phyloP scores from a whole-genome alignment of 2,113 vertebrate genomes.

The Trichechus manatus region DNA sequence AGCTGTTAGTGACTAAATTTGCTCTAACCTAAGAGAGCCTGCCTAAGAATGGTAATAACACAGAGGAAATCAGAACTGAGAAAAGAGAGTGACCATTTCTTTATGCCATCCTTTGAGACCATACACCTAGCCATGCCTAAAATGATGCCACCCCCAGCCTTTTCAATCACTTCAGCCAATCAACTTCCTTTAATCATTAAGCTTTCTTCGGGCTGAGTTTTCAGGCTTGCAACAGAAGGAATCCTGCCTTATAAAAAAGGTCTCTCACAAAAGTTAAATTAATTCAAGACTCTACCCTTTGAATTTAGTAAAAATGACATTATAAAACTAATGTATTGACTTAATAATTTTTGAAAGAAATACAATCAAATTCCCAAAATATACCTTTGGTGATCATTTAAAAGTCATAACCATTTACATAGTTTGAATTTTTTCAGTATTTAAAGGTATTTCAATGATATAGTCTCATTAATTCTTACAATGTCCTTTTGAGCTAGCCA shows the following conservation, averaged over 20 bases:
- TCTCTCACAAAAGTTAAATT: constrained; percentile 67
- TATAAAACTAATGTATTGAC: constrained; percentile 78
- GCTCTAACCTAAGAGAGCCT: neutral
- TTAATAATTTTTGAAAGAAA: constrained; percentile 76
- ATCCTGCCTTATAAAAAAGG: constrained; percentile 52
- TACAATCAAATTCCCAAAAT: constrained; percentile 70
- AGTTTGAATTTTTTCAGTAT: constrained; percentile 60
- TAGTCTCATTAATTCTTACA: constrained; percentile 72
- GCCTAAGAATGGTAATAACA: neutral
- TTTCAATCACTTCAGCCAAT: constrained; percentile 51
- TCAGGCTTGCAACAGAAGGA: constrained; percentile 27
- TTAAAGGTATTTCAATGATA: constrained; percentile 70
- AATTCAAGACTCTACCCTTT: constrained; percentile 62
- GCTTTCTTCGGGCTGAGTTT: constrained; percentile 41
- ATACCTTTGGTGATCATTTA: constrained; percentile 62
- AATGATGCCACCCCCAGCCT: neutral
- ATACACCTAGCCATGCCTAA: neutral
- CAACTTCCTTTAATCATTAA: constrained; percentile 26
- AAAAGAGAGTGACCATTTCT: neutral
- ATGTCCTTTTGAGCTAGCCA: constrained; percentile 69
- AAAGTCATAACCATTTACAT: constrained; percentile 64
- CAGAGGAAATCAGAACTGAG: neutral
- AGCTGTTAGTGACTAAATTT: neutral
- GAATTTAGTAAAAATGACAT: constrained; percentile 74
- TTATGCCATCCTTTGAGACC: neutral